Base-by-base conservation (phyloP, 2,888 invertebrate genomes). In the Xestobium rufovillosum region DNA sequence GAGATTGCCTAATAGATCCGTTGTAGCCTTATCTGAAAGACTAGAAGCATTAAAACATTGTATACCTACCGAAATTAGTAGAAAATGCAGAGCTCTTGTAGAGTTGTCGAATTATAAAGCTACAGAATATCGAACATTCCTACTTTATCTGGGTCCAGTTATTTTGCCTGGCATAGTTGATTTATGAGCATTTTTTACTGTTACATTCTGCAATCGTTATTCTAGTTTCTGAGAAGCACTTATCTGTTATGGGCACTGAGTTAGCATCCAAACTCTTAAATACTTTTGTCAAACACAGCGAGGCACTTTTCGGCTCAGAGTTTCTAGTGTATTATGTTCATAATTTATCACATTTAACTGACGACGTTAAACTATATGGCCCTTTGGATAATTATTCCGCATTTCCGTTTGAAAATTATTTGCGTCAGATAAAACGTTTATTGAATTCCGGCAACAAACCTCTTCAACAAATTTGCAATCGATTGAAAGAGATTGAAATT, bases 91-190 rank as follows among this genome's bases (percentile, higher is more conserved):
- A 4, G 10, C 25, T 6, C 3, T 38, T 13, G 11, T 27, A 10
- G 40, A 41, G 32, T 17, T 43, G n/a, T 10, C 25, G 4, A 26
- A 26, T 10, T 43, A 34, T 32, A 41, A 19, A 32, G 8, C n/a
- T 8, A 9, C 11, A 9, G 6, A 28, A 28, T 28, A n/a, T n/a
- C n/a, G n/a, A n/a, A n/a, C n/a, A n/a, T n/a, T n/a, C n/a, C n/a
- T n/a, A n/a, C n/a, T n/a, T n/a, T 41, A 41, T 34, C 4, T 17
- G 4, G 41, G 38, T 26, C 30, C 34, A 13, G 26, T 38, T 9
- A 34, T 37, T 8, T 14, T 34, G 10, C 16, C 12, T 14, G 15
- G 25, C 14, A 34, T 15, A 26, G 14, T 37, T 6, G 17, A 12
- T 38, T 6, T 41, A 41, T 34, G 26, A 41, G 19, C 13, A 36